phyloP scores from a whole-genome alignment of 2,113 vertebrate genomes.

The Rhipidura dahli region DNA sequence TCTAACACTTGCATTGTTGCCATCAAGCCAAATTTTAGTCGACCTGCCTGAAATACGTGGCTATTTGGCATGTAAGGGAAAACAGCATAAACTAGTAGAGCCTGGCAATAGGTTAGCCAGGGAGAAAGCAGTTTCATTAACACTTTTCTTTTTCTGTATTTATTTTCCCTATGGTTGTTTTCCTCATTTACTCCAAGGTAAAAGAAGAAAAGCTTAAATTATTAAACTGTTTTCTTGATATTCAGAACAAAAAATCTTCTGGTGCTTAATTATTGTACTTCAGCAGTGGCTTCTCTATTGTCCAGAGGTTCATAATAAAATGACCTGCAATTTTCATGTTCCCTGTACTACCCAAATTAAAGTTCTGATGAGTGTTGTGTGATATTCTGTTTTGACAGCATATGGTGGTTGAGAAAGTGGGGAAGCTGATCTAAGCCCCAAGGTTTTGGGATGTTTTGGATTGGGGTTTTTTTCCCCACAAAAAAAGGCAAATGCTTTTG shows the following conservation, averaged over 20 bases:
- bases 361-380: background rate
- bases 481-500: background rate
- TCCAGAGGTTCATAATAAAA: background rate
- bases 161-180: background rate
- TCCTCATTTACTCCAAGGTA: background rate
- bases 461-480: fast-evolving
- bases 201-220: background rate
- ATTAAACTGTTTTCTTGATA: background rate
- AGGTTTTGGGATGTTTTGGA: background rate
- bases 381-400: background rate
- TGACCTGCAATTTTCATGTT: background rate
- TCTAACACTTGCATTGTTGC: background rate
- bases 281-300: background rate
- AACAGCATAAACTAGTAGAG: background rate
- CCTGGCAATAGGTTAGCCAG: background rate
- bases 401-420: background rate
- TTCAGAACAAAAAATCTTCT: background rate
- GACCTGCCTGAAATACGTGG: background rate
- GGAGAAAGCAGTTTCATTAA: background rate
- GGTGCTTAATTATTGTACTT: background rate
- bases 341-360: background rate
- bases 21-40: background rate
- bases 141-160: background rate
- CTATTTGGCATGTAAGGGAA: background rate
- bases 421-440: background rate